Percentiles rank a stretch among this genome's conserved stretches.
These are phyloP conservation scores for Rhinophrynus dorsalis DNA, from an alignment of 2,797 vertebrate species.

Conservation along the genomic window DNA sequence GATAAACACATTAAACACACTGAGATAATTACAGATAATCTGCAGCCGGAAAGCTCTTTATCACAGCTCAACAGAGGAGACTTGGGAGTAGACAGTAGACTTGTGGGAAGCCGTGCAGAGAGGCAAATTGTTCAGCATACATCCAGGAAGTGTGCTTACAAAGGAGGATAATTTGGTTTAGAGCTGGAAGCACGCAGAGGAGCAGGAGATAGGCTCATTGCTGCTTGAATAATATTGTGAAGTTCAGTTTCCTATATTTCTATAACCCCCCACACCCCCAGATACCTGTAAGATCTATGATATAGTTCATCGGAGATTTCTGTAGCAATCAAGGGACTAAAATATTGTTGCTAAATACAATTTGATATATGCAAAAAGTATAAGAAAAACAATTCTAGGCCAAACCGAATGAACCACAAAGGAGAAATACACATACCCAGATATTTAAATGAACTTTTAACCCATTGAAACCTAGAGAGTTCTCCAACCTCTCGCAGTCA, in stretches of 20 bases:
- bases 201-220: conserved; percentile 27
- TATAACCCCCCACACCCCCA: too few relatives aligned
- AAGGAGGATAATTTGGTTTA: conserved; percentile 43
- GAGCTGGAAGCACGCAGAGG: conserved; percentile 33
- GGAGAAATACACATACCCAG: too few relatives aligned
- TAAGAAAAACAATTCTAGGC: too few relatives aligned
- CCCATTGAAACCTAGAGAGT: too few relatives aligned
- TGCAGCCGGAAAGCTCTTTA: conserved; percentile 44
- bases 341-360: too few relatives aligned
- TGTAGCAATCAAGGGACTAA: too few relatives aligned
- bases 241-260: not conserved
- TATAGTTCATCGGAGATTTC: too few relatives aligned
- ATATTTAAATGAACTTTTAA: too few relatives aligned
- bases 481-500: too few relatives aligned
- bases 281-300: too few relatives aligned
- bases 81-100: conserved; percentile 44
- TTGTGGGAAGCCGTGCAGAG: conserved; percentile 39
- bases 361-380: too few relatives aligned
- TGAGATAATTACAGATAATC: conserved; percentile 50
- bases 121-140: conserved; percentile 42
- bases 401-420: too few relatives aligned
- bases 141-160: conserved; percentile 37
- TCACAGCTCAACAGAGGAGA: conserved; percentile 48
- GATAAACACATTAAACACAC: conserved; percentile 48
- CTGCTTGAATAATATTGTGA: conserved; percentile 28